Evolutionary conservation across 2,113 vertebrate species (phyloP).

Genomic region (Barnardius zonarius): DNA sequence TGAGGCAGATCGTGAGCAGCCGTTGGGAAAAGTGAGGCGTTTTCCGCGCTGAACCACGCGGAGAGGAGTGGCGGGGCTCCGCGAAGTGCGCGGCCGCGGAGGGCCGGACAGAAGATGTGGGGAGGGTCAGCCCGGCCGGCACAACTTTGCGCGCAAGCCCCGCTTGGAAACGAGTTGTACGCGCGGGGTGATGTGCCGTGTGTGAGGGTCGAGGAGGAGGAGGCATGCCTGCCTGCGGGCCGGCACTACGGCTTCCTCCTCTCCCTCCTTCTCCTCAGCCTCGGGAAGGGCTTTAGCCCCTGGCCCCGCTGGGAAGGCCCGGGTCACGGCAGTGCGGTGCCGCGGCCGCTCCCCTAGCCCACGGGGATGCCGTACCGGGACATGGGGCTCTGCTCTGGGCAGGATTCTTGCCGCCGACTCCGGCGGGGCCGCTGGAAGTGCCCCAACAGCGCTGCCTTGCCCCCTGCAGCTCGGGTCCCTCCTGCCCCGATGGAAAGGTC

Average conservation of each 20-base stretch:
- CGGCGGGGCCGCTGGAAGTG: not conserved
- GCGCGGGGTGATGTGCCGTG: not conserved
- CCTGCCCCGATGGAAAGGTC: not conserved
- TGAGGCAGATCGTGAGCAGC: constrained; percentile 15
- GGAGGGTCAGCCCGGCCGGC: not conserved
- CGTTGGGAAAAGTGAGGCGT: not conserved
- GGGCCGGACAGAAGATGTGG: not conserved
- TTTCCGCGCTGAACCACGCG: not conserved
- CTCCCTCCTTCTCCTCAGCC: not conserved
- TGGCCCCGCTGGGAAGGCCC: not conserved
- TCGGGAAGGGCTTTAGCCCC: not conserved
- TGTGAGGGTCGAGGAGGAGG: not conserved
- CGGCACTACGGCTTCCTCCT: not conserved
- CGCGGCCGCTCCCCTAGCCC: not conserved
- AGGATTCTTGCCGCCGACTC: too few relatives aligned
- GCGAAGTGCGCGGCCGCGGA: not conserved
- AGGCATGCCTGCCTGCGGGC: not conserved
- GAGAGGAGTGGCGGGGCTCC: not conserved
- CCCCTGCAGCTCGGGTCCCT: not conserved
- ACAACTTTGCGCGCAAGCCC: not conserved
- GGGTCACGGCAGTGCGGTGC: not conserved
- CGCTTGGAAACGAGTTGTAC: not conserved
- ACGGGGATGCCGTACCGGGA: not conserved
- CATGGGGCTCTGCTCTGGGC: not conserved
- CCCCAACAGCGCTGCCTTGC: not conserved